Evolutionary conservation across 2,888 invertebrate species (phyloP).

Genomic region (Heliconius cydno): DNA sequence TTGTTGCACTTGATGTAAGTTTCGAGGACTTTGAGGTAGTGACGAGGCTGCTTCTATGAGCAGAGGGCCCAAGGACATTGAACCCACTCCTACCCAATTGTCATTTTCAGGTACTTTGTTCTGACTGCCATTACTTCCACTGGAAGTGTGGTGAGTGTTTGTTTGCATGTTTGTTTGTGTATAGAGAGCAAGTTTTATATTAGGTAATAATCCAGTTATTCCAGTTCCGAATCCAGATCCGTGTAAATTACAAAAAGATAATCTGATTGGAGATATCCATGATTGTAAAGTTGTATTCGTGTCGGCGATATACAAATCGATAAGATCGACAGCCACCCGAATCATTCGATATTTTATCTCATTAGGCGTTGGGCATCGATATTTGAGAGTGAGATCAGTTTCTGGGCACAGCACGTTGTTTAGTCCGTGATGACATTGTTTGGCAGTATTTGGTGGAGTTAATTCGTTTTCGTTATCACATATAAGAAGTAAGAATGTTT

Average conservation of each 20-base stretch:
- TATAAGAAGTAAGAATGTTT: constrained; percentile 93
- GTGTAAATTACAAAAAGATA: constrained; percentile 97
- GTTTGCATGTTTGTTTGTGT: constrained; percentile 86
- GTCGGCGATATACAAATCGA: constrained; percentile 96
- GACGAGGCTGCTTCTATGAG: constrained; percentile 95
- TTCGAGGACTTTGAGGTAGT: constrained; percentile 89
- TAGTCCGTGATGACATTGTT: constrained; percentile 91
- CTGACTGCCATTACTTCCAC: constrained; percentile 74
- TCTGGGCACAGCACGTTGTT: constrained; percentile 87
- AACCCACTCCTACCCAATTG: constrained; percentile 96
- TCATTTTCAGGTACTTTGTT: constrained; percentile 80
- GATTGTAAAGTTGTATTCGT: constrained; percentile 93
- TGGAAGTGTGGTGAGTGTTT: constrained; percentile 80
- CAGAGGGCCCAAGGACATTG: constrained; percentile 94
- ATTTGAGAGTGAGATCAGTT: constrained; percentile 87
- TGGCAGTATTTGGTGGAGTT: constrained; percentile 90
- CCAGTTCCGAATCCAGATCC: constrained; percentile 95
- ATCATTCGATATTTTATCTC: constrained; percentile 97
- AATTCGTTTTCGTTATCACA: constrained; percentile 95
- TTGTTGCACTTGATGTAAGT: constrained; percentile 90
- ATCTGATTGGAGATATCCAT: constrained; percentile 93
- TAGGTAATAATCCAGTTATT: constrained; percentile 92
- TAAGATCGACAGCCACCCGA: constrained; percentile 92
- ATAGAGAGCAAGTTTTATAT: constrained; percentile 85
- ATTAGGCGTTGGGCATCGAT: constrained; percentile 90